These are phyloP conservation scores for Carapus acus DNA, from an alignment of 2,797 vertebrate genomes.

Conservation along the genomic window DNA sequence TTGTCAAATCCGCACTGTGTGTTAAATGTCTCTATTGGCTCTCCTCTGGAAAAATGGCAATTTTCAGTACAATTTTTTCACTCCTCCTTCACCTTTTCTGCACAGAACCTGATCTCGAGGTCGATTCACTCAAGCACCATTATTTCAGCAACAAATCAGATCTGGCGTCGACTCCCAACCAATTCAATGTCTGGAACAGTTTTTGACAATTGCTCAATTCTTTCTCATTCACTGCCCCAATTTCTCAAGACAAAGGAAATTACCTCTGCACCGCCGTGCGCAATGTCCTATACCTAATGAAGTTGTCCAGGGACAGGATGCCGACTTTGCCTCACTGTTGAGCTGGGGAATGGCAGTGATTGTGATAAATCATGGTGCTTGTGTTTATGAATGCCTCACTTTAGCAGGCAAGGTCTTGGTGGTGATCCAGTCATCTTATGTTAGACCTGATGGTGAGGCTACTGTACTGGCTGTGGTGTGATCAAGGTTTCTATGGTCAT, in stretches of 20 bases:
- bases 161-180: conserved; percentile 45
- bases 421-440: conserved; percentile 18
- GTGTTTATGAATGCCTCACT: conserved; percentile 30
- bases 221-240: conserved; percentile 45
- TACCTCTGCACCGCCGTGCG: conserved; percentile 25
- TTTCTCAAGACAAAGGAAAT: conserved; percentile 44
- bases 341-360: conserved; percentile 35
- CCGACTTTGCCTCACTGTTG: conserved; percentile 28
- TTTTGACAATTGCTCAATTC: conserved; percentile 55
- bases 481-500: conserved; percentile 49
- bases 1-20: conserved; percentile 48
- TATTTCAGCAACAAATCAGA: conserved; percentile 62
- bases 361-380: conserved; percentile 39
- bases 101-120: conserved; percentile 39
- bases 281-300: conserved; percentile 45
- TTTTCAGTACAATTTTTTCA: conserved; percentile 46
- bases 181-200: conserved; percentile 59
- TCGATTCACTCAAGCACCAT: conserved; percentile 57
- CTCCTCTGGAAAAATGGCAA: too few species aligned
- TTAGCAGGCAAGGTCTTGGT: conserved; percentile 35
- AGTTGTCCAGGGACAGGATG: conserved; percentile 45
- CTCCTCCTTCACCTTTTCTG: conserved; percentile 44
- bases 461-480: conserved; percentile 37
- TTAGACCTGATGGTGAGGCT: conserved; percentile 35
- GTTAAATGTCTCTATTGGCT: conserved; percentile 60